Base-by-base conservation (phyloP, 2,888 invertebrate genomes). In the Atrina japonica region DNA sequence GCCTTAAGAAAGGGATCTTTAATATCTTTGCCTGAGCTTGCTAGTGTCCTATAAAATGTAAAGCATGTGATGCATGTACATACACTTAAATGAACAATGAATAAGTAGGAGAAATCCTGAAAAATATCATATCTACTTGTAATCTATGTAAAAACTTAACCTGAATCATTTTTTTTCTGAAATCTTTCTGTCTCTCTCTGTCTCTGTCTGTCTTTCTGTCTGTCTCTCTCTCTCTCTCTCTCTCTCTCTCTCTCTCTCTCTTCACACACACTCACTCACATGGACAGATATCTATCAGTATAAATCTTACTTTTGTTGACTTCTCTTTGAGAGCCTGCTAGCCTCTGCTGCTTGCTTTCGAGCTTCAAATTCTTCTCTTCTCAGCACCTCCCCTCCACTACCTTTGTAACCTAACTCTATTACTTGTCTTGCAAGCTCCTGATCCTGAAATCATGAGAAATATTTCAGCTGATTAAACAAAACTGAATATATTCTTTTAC, bases 331-430 rank as follows among this genome's bases (percentile, higher is more conserved):
- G 3, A 90, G 77, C 66, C 89, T 80, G 72, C 88, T 89, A 9
- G 90, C 90, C 69, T 91, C 91, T 49, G 90, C 90, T 47, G 90
- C 90, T 52, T 86, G 84, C 76, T 91, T 91, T 53, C 90, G 81
- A 0, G 90, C 89, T 65, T 90, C 89, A 85, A 91, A 91, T 64
- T 91, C 91, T 70, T 91, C 91, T 60, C 91, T 66, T 69, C 91
- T 91, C 43, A 91, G 78, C 16, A 91, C 90, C 71, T 91, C 91
- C 11, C 91, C 91, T 11, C 91, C 91, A 83, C 90, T 91, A 11
- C 91, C 94, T 92, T 95, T 93, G 90, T 95, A 96, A 66, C 96
- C 96, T 78, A 96, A 92, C 85, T 95, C 94, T 23, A 95, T 95
- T 45, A 96, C 92, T 83, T 93, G 93, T 60, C 95, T 92, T 0